Conservation (phyloP, 2,888 invertebrate species). For the Pollenia amentaria region DNA sequence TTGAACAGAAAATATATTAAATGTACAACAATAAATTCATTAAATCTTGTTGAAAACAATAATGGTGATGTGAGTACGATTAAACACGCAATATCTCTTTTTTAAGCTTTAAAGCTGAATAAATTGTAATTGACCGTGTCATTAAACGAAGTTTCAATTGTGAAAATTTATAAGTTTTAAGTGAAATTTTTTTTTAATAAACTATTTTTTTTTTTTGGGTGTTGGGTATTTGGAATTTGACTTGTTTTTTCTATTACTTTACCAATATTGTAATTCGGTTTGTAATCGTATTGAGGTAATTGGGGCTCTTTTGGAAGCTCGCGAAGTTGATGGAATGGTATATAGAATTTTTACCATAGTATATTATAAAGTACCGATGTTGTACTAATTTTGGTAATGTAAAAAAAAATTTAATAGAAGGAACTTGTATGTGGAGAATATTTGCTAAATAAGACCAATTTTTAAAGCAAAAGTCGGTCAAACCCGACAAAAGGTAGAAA, state of each 20-base stretch:
- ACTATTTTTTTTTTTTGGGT: conserved; percentile 22
- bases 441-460: no score
- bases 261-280: conserved; percentile 8
- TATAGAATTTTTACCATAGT: no score
- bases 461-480: no score
- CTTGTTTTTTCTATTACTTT: no score
- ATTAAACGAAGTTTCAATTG: conserved; percentile 69
- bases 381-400: no score
- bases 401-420: no score
- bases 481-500: no score
- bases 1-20: conserved; percentile 39
- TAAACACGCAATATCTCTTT: conserved; percentile 6
- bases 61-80: neutral
- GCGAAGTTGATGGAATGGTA: no score
- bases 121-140: conserved; percentile 72
- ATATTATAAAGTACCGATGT: no score
- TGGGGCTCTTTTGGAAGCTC: no score
- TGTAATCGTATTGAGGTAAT: neutral
- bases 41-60: conserved; percentile 55
- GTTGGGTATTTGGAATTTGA: neutral
- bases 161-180: conserved; percentile 64
- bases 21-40: conserved; percentile 43
- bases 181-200: conserved; percentile 57
- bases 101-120: conserved; percentile 38
- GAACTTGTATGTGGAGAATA: no score